These are phyloP conservation scores for Auanema freiburgensis DNA, from an alignment of 2,888 invertebrate species.

Conservation along the genomic window DNA sequence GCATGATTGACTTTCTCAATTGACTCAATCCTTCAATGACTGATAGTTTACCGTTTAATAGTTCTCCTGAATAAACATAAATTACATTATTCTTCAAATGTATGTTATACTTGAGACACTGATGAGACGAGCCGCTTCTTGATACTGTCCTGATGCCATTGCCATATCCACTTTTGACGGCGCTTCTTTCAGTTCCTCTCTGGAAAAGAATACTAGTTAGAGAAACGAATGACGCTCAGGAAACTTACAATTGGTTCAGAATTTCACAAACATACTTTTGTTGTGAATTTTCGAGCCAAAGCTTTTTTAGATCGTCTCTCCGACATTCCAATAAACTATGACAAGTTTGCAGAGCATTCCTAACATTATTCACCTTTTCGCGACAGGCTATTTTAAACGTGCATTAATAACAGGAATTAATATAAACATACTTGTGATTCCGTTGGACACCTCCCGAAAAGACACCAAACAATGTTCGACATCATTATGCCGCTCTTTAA, in stretches of 20 bases:
- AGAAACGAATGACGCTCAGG: neutral
- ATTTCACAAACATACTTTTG: constrained; percentile 69
- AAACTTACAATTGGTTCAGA: constrained; percentile 51
- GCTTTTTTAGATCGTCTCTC: constrained; percentile 85
- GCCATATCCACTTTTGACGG: constrained; percentile 33
- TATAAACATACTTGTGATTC: constrained; percentile 71
- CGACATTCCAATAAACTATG: constrained; percentile 84
- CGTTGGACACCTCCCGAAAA: constrained; percentile 78
- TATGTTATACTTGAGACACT: constrained; percentile 18
- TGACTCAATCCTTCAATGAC: constrained; percentile 54
- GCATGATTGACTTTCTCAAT: constrained; percentile 31
- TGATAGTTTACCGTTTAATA: constrained; percentile 49
- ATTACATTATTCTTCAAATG: neutral
- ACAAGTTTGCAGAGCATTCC: constrained; percentile 81
- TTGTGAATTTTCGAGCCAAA: constrained; percentile 94
- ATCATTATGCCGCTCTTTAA: constrained; percentile 79
- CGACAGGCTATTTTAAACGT: constrained; percentile 70
- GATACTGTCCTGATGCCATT: constrained; percentile 18
- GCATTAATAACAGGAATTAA: neutral
- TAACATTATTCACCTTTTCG: constrained; percentile 77
- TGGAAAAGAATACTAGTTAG: constrained; percentile 12
- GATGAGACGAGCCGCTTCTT: constrained; percentile 24
- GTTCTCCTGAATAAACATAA: constrained; percentile 31
- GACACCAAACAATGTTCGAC: constrained; percentile 80
- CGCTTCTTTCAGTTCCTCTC: constrained; percentile 41